phyloP scores from a whole-genome alignment of 2,888 invertebrate species.

The Amphipyra tragopoginis region DNA sequence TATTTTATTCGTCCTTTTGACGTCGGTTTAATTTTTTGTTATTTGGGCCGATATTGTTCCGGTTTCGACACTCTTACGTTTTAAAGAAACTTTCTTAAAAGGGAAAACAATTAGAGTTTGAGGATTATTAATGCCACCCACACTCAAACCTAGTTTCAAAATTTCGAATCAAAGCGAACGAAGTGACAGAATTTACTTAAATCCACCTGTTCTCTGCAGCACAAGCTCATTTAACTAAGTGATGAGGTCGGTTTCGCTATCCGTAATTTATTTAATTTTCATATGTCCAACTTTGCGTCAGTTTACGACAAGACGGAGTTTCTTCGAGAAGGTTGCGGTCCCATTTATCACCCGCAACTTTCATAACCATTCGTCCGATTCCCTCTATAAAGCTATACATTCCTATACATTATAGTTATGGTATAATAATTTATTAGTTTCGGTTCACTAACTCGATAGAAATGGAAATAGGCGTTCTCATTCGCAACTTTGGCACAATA shows the following conservation, averaged over 20 bases:
- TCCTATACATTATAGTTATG: slow-evolving; percentile 56
- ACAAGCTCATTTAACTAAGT: slow-evolving; percentile 38
- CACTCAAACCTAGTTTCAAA: slow-evolving; percentile 14
- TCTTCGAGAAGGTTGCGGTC: slow-evolving; percentile 64
- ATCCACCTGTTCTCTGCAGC: slow-evolving; percentile 29
- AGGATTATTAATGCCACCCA: too few species aligned
- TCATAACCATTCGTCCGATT: slow-evolving; percentile 68
- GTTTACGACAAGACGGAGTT: slow-evolving; percentile 58
- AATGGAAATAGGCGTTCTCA: slow-evolving; percentile 84
- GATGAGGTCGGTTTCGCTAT: slow-evolving; percentile 29
- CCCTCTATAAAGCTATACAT: slow-evolving; percentile 37
- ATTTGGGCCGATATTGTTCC: too few species aligned
- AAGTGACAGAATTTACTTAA: slow-evolving; percentile 30
- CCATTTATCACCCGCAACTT: slow-evolving; percentile 74
- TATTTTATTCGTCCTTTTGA: too few species aligned
- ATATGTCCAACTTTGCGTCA: slow-evolving; percentile 45
- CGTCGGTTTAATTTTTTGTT: too few species aligned
- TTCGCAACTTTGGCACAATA: slow-evolving; percentile 85
- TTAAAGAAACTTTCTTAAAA: too few species aligned
- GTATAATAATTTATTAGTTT: slow-evolving; percentile 77
- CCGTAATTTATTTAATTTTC: slow-evolving; percentile 49
- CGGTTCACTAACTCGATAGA: slow-evolving; percentile 79
- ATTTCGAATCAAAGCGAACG: slow-evolving; percentile 1
- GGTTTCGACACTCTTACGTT: too few species aligned
- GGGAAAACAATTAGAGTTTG: too few species aligned